Base-by-base conservation (phyloP, 2,888 invertebrate genomes). In the Xestia rhomboidea region DNA sequence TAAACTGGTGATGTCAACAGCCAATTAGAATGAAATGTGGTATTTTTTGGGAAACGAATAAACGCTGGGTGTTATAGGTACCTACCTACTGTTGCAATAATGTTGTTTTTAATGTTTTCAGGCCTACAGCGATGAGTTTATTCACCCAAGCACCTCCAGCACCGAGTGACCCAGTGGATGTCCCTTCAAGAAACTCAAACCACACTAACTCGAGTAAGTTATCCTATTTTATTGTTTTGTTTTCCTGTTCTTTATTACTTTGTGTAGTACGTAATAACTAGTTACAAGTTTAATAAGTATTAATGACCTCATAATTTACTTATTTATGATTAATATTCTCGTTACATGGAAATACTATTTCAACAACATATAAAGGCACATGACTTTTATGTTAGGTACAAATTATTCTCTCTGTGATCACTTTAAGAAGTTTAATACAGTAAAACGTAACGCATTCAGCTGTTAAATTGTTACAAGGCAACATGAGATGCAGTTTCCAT, bases 81-180 rank as follows among this genome's bases (percentile, higher is more conserved):
- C 34, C 4, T 2, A n/a, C n/a, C 4, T 34, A 15, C 38, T 49
- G 15, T 24, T 51, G 27, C 11, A 63, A 54, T 66, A 10, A 54
- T 8, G 44, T 54, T 18, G 13, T 66, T 46, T 46, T 44, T 41
- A 10, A 44, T 24, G 41, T 67, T 91, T 93, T 89, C 91, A 97
- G 97, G 80, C 98, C 98, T 1, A 97, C 97, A 82, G 97, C 97
- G 1, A 97, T 97, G 94, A 97, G 97, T 87, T 91, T 98, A 83
- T 98, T 98, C 91, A 92, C 95, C 6, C 97, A 97, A 79, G 97
- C 97, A 18, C 97, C 97, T 4, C 97, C 97, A 5, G 92, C 97
- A 0, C 96, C 97, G 1, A 97, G 98, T 80, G 97, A 97, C 3
- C 98, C 98, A 10, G 96, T 98, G 30, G 97, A 98, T 86, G 97